Conservation (phyloP, 2,888 invertebrate genomes). For the Argyra leucocephala region DNA sequence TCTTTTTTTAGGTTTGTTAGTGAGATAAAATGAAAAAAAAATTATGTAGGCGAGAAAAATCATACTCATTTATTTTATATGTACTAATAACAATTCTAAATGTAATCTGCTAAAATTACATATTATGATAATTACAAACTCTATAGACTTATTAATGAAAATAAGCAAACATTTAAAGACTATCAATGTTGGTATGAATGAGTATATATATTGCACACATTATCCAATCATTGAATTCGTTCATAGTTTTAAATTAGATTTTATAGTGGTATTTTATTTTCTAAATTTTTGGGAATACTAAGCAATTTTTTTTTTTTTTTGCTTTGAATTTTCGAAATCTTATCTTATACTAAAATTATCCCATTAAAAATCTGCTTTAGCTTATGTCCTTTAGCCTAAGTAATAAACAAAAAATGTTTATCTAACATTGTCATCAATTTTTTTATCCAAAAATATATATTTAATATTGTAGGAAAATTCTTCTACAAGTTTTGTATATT, state of each 20-base stretch:
- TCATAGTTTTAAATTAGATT: background rate
- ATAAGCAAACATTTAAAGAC: background rate
- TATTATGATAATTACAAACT: background rate
- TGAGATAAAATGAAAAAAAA: no score
- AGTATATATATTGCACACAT: no score
- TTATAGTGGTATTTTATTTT: background rate
- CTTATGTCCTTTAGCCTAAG: background rate
- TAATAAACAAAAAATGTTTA: constrained; percentile 3
- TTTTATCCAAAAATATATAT: background rate
- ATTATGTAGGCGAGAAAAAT: background rate
- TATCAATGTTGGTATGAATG: no score
- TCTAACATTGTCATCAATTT: constrained; percentile 1
- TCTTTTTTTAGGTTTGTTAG: no score
- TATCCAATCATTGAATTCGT: background rate
- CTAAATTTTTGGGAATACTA: background rate
- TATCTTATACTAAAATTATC: background rate
- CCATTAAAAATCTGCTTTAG: constrained; percentile 3
- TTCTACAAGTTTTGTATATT: background rate
- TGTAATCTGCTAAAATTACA: constrained; percentile 1
- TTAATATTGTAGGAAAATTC: background rate
- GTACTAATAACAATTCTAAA: background rate
- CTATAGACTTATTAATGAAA: background rate
- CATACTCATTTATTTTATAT: background rate
- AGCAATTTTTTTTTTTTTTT: background rate
- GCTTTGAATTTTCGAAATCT: background rate